phyloP scores from a whole-genome alignment of 2,888 invertebrate species.

The Drosophila algonquin region DNA sequence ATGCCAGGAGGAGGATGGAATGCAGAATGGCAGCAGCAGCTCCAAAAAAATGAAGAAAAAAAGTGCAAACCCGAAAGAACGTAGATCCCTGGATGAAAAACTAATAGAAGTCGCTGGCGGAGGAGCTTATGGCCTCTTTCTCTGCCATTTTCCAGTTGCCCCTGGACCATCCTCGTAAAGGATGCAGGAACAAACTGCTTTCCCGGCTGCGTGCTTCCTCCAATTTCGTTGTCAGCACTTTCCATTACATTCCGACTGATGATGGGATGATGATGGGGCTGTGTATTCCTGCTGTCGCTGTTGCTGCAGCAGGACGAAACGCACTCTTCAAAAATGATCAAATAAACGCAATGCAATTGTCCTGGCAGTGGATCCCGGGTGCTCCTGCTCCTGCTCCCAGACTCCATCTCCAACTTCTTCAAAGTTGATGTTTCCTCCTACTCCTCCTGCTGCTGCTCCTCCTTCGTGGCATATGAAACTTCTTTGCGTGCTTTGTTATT shows the following conservation, averaged over 20 bases:
- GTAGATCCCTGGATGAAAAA: constrained; percentile 12
- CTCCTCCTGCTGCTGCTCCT: constrained; percentile 1
- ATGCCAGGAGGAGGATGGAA: neutral
- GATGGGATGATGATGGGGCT: neutral
- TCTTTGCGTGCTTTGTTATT: constrained; percentile 61
- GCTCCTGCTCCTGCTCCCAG: constrained; percentile 3
- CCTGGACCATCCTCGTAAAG: neutral
- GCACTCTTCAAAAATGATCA: constrained; percentile 30
- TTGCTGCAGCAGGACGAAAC: constrained; percentile 33
- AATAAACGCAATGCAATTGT: constrained; percentile 23
- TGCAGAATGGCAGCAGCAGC: constrained; percentile 46
- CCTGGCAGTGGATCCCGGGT: constrained; percentile 16
- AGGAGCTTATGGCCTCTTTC: constrained; percentile 15
- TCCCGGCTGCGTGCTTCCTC: constrained; percentile 52
- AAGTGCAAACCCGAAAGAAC: neutral
- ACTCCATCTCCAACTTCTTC: constrained; percentile 36
- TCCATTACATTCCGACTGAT: constrained; percentile 21
- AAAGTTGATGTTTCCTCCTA: constrained; percentile 40
- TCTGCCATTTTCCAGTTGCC: constrained; percentile 8
- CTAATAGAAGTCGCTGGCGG: constrained; percentile 27
- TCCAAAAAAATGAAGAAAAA: neutral
- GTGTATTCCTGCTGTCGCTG: constrained; percentile 21
- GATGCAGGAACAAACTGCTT: constrained; percentile 42
- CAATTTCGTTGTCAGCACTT: constrained; percentile 35
- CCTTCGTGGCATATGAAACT: constrained; percentile 50